phyloP scores from a whole-genome alignment of 2,888 invertebrate species.

The Portevinia maculata region DNA sequence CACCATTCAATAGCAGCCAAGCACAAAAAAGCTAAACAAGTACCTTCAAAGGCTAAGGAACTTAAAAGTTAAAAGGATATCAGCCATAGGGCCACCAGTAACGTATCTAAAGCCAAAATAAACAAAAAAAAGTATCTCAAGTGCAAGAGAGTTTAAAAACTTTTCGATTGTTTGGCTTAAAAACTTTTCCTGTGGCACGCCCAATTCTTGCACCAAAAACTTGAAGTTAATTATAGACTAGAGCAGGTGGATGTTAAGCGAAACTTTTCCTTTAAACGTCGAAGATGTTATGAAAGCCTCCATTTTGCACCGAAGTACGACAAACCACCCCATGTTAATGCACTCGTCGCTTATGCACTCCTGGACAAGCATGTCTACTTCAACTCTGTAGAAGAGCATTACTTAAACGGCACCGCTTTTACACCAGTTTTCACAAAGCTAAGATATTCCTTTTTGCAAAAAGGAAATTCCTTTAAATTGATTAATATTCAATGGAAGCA shows the following conservation, averaged over 20 bases:
- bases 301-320: slow-evolving; percentile 2
- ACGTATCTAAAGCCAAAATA: slow-evolving; percentile 1
- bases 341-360: slow-evolving; percentile 18
- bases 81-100: slow-evolving; percentile 31
- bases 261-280: slow-evolving; percentile 29
- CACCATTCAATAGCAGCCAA: slow-evolving; percentile 39
- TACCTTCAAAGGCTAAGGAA: slow-evolving; percentile 53
- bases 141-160: slow-evolving; percentile 59
- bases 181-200: slow-evolving; percentile 59
- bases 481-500: slow-evolving; percentile 71
- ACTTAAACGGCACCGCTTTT: slow-evolving; percentile 18
- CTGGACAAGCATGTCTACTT: background rate
- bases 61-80: slow-evolving; percentile 64
- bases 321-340: slow-evolving; percentile 9
- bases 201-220: slow-evolving; percentile 66
- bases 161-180: slow-evolving; percentile 62
- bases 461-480: slow-evolving; percentile 48
- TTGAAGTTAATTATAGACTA: slow-evolving; percentile 71
- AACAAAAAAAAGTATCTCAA: slow-evolving; percentile 11
- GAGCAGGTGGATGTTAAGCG: slow-evolving; percentile 60
- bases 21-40: slow-evolving; percentile 17
- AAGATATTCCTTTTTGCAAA: slow-evolving; percentile 6
- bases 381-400: background rate
- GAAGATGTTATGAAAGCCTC: slow-evolving; percentile 28
- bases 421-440: slow-evolving; percentile 30